Conservation (phyloP, 1,140 invertebrate species). For the Ips typographus region DNA sequence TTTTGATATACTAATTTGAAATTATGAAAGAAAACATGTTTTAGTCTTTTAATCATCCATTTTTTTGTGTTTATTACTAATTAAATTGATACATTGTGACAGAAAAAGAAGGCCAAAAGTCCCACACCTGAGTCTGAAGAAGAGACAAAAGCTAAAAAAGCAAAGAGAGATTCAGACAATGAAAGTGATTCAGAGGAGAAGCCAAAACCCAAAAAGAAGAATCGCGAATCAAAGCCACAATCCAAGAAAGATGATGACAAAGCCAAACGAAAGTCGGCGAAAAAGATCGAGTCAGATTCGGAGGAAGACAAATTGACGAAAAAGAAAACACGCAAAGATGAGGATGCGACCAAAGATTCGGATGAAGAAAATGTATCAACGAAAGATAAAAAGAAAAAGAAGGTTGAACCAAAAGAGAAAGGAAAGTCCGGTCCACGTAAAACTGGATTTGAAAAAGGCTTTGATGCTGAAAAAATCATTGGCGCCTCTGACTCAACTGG, state of each 20-base stretch:
- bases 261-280: conserved; percentile 51
- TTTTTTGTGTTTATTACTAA: too few relatives aligned
- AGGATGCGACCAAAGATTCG: conserved; percentile 29
- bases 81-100: too few relatives aligned
- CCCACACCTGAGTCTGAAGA: conserved; percentile 39
- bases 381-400: conserved; percentile 40
- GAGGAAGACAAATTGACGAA: conserved; percentile 39
- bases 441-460: conserved; percentile 84
- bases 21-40: too few relatives aligned
- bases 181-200: conserved; percentile 39
- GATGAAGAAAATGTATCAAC: conserved; percentile 35
- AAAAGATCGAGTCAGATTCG: conserved; percentile 50
- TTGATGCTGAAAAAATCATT: conserved; percentile 92
- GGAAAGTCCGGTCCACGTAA: conserved; percentile 47
- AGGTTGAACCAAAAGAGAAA: conserved; percentile 34
- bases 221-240: conserved; percentile 30
- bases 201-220: conserved; percentile 38
- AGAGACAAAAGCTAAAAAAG: conserved; percentile 38
- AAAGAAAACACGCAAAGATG: conserved; percentile 28
- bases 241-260: conserved; percentile 41
- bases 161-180: conserved; percentile 36
- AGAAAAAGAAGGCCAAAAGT: conserved; percentile 38
- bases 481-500: conserved; percentile 94
- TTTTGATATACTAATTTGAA: too few relatives aligned
- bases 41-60: too few relatives aligned